Conservation (phyloP, 2,888 invertebrate genomes). For the Rhamphomyia laevipes region DNA sequence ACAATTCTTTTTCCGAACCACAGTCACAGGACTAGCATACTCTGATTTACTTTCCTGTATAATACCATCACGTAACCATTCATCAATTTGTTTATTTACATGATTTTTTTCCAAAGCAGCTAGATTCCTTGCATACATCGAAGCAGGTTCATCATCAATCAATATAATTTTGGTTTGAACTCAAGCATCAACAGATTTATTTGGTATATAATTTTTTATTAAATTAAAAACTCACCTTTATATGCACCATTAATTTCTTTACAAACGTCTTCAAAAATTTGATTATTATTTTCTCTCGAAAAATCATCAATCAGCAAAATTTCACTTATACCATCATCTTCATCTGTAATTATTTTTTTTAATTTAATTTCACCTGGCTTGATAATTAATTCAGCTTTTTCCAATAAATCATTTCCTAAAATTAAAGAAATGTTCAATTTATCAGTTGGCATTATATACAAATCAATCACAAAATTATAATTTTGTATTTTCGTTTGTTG, state of each 20-base stretch:
- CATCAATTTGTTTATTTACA: slow-evolving; percentile 20
- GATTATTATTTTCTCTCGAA: background rate
- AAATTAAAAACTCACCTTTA: background rate
- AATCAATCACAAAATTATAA: background rate
- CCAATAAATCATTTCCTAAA: background rate
- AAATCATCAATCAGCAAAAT: background rate
- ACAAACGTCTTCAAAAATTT: background rate
- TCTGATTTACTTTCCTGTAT: slow-evolving; percentile 14
- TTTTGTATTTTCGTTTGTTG: background rate
- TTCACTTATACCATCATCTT: background rate
- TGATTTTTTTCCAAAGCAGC: slow-evolving; percentile 15
- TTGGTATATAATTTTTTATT: background rate
- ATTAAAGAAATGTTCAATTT: background rate
- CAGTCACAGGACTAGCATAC: slow-evolving; percentile 21
- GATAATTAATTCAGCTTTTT: background rate
- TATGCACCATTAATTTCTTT: background rate
- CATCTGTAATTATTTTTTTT: background rate
- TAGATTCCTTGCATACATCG: slow-evolving; percentile 18
- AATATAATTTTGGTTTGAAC: slow-evolving; percentile 18
- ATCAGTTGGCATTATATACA: background rate
- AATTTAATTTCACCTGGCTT: background rate
- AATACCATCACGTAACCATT: slow-evolving; percentile 11
- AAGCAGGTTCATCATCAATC: slow-evolving; percentile 16
- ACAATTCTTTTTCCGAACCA: slow-evolving; percentile 19
- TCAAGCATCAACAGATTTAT: background rate